phyloP scores from a whole-genome alignment of 1,140 invertebrate species.

The Drosophila santomea region DNA sequence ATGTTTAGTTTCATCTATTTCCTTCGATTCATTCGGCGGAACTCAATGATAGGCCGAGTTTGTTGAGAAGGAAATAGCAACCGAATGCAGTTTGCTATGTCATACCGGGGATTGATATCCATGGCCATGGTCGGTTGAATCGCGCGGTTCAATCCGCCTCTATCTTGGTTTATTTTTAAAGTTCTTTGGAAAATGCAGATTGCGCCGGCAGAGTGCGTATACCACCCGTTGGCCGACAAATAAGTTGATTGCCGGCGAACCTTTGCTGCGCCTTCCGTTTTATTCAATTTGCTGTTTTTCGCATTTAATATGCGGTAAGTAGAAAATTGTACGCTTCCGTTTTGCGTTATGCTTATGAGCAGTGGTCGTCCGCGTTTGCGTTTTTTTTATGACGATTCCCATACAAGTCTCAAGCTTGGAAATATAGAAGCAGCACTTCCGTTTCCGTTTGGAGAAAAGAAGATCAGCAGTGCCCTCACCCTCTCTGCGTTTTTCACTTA shows the following conservation, averaged over 20 bases:
- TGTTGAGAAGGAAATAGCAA: conserved; percentile 63
- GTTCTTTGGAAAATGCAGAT: conserved; percentile 17
- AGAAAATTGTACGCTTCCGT: conserved; percentile 80
- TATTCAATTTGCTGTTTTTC: conserved; percentile 33
- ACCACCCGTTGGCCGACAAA: conserved; percentile 55
- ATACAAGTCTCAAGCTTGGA: conserved; percentile 46
- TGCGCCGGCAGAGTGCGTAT: conserved; percentile 45
- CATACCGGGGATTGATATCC: conserved; percentile 24
- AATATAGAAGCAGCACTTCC: conserved; percentile 74
- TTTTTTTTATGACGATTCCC: conserved; percentile 66
- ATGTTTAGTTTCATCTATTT: conserved; percentile 1
- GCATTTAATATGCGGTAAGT: conserved; percentile 72
- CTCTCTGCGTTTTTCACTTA: conserved; percentile 3
- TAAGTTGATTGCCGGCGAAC: conserved; percentile 27
- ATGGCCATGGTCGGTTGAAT: conserved; percentile 20
- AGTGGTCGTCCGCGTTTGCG: conserved; percentile 15
- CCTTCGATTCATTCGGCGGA: conserved; percentile 5
- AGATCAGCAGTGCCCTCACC: not conserved
- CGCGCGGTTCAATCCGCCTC: not conserved
- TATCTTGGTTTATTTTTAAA: conserved; percentile 54
- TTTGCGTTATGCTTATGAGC: conserved; percentile 66
- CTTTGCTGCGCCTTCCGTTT: conserved; percentile 19
- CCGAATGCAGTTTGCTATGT: conserved; percentile 63
- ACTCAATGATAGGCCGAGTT: conserved; percentile 9
- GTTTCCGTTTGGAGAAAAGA: conserved; percentile 62